Evolutionary conservation across 2,113 vertebrate genomes (phyloP).

Genomic region (Muntiacus reevesi): DNA sequence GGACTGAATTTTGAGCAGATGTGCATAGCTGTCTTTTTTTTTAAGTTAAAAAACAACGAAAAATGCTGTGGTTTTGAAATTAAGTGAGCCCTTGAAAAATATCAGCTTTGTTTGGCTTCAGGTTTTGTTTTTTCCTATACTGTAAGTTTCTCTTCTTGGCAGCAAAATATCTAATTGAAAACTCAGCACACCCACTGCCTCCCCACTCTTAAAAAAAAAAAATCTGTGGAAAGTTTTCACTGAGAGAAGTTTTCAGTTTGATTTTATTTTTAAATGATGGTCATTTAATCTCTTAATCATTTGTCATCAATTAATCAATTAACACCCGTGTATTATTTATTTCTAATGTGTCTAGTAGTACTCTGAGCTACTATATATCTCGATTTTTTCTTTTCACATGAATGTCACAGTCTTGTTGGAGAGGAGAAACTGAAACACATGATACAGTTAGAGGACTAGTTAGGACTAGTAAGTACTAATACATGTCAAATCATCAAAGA

Average conservation of each 20-base stretch:
- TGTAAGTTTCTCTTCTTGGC: neutral
- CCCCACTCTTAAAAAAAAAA: neutral
- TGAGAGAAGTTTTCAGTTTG: neutral
- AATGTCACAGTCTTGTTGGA: neutral
- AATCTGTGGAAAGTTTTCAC: neutral
- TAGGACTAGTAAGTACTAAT: neutral
- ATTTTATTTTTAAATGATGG: neutral
- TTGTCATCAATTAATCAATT: neutral
- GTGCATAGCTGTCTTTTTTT: neutral
- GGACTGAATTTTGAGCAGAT: slow-evolving; percentile 33
- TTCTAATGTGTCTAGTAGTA: neutral
- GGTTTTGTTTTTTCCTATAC: neutral
- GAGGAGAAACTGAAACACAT: neutral
- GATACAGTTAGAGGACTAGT: neutral
- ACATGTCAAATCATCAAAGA: neutral
- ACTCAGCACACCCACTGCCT: neutral
- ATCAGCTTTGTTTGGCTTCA: neutral
- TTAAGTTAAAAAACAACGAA: neutral
- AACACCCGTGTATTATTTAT: neutral
- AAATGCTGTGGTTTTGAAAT: slow-evolving; percentile 26
- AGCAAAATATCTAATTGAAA: neutral
- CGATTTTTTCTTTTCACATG: neutral
- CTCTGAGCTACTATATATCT: neutral
- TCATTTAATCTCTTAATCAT: neutral
- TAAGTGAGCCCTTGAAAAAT: slow-evolving; percentile 24